Conservation (phyloP, 2,888 invertebrate genomes). For the Aproaerema taeniolella region DNA sequence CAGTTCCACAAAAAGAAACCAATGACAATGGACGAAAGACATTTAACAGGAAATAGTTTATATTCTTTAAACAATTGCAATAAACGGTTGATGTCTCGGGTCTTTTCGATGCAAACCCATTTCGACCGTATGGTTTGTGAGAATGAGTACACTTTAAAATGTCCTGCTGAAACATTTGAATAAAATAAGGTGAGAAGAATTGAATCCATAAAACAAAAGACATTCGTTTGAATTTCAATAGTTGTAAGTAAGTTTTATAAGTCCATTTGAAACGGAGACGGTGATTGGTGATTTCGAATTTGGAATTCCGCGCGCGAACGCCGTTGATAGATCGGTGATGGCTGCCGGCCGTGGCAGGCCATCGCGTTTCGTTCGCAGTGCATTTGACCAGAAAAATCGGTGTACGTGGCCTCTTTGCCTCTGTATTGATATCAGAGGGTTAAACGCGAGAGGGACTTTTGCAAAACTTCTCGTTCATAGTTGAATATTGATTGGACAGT, state of each 20-base stretch:
- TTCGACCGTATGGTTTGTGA: conserved; percentile 12
- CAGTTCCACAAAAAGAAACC: conserved; percentile 48
- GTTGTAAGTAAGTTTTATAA: conserved; percentile 42
- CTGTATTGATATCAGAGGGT: conserved; percentile 27
- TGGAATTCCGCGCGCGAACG: conserved; percentile 63
- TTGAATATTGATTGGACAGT: no score
- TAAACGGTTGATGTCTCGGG: conserved; percentile 42
- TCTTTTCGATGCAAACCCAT: conserved; percentile 14
- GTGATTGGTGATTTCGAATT: conserved; percentile 67
- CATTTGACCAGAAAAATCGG: conserved; percentile 71
- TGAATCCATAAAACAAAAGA: conserved; percentile 49
- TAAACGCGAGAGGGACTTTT: conserved; percentile 10
- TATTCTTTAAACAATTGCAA: conserved; percentile 64
- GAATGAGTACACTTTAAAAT: conserved; percentile 25
- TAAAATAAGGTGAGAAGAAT: conserved; percentile 20
- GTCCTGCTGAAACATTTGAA: conserved; percentile 3
- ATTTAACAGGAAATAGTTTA: conserved; percentile 70
- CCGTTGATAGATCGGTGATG: conserved; percentile 69
- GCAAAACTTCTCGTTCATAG: background rate
- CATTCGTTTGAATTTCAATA: conserved; percentile 59
- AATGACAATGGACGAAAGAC: conserved; percentile 58
- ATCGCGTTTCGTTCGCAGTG: conserved; percentile 43
- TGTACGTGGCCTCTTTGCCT: conserved; percentile 45
- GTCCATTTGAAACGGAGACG: conserved; percentile 48
- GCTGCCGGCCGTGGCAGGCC: conserved; percentile 36